Base-by-base conservation (phyloP, 2,797 vertebrate genomes). In the Podarcis siculus region DNA sequence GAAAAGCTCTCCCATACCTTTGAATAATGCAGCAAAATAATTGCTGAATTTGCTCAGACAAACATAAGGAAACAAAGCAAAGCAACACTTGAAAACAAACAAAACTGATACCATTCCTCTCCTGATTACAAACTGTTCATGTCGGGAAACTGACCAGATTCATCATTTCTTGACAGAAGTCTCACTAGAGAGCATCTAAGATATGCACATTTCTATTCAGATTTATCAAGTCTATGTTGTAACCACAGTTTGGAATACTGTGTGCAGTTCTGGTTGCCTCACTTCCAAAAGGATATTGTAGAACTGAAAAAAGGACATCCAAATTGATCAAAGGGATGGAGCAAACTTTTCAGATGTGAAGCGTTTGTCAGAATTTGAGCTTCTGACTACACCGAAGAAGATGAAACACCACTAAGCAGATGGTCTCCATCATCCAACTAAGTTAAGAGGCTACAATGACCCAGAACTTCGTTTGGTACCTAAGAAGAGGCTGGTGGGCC, bases 1-100 rank as follows among this genome's bases (percentile, higher is more conserved):
- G 2, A 75, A 27, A 2, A 49, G 10, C 45, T 73, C 8, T 27
- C 58, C 12, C 79, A 73, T 72, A 55, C 21, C 3, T 84, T 30
- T 89, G 39, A 81, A 85, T 84, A 39, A 66, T 45, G n/a, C 67
- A 61, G 32, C 79, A 42, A 67, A 66, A 79, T 79, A 80, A 49
- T 15, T 77, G 9, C 6, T 85, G 78, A 79, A 49, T 85, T 79
- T 25, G 5, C 35, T 66, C 8, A 42, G 58, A 64, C 27, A 73
- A 32, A 79, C 37, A 66, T 66, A 69, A 27, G 30, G 32, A 58
- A 83, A 79, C n/a, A 17, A 58, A 81, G 9, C 21, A 19, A 87
- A 73, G 15, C n/a, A 12, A 58, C 73, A 69, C 21, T 64, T 64
- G 2, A 64, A 64, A 64, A 64, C 5, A 64, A 64, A 23, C 1